Conservation (phyloP, 2,888 invertebrate species). For the Polia nebulosa region DNA sequence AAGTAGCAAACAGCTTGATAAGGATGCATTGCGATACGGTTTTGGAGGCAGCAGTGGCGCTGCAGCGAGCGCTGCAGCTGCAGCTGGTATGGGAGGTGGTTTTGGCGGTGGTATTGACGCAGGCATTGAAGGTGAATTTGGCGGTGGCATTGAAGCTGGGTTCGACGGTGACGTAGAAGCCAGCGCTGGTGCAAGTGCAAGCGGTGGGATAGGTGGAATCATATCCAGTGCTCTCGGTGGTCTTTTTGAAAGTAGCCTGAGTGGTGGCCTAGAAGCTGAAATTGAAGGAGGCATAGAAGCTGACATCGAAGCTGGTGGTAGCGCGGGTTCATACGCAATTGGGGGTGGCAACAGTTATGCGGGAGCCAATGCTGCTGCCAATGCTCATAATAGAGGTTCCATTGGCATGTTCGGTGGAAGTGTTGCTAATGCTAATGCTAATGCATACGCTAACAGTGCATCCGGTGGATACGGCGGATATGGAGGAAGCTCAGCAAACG, state of each 20-base stretch:
- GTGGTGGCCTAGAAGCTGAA: slow-evolving; percentile 32
- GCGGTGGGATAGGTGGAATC: slow-evolving; percentile 31
- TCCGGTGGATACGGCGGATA: background rate
- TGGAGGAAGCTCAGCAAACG: background rate
- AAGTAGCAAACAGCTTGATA: background rate
- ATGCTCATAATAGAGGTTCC: background rate
- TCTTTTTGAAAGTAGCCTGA: slow-evolving; percentile 33
- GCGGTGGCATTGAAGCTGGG: slow-evolving; percentile 22
- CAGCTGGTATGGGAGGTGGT: slow-evolving; percentile 19
- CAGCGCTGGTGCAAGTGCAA: slow-evolving; percentile 17
- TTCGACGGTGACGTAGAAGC: slow-evolving; percentile 33
- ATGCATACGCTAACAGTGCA: background rate
- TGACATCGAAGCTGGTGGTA: slow-evolving; percentile 37
- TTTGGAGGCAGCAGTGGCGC: slow-evolving; percentile 2
- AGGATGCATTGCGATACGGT: slow-evolving; percentile 40
- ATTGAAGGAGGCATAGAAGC: slow-evolving; percentile 38
- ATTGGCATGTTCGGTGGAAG: background rate
- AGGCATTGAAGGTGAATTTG: slow-evolving; percentile 26
- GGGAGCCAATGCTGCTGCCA: background rate
- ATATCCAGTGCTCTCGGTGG: slow-evolving; percentile 45
- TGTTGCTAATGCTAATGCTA: background rate
- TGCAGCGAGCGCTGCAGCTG: slow-evolving; percentile 22
- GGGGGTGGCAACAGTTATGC: slow-evolving; percentile 11
- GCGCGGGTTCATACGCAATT: slow-evolving; percentile 28
- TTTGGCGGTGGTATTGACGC: slow-evolving; percentile 29